Percentiles rank a stretch among this genome's conserved stretches.
phyloP scores from a whole-genome alignment of 2,797 vertebrate genomes.

The Manis javanica region DNA sequence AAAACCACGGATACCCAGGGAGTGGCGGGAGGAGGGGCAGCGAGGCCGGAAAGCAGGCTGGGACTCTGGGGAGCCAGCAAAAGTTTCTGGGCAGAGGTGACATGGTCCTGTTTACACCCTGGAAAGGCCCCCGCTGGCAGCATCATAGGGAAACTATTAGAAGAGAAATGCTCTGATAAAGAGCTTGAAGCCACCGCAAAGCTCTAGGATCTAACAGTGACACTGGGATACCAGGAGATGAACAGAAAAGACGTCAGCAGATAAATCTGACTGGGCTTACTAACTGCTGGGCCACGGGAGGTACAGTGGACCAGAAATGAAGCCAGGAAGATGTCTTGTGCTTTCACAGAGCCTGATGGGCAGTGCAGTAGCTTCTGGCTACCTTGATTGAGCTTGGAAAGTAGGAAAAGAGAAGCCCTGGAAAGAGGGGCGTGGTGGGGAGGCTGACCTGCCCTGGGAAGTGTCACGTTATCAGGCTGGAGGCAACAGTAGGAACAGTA shows the following conservation, averaged over 20 bases:
- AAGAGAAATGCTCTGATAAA: not conserved
- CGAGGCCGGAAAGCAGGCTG: not conserved
- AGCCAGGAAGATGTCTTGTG: not conserved
- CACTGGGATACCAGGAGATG: not conserved
- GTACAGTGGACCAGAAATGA: not conserved
- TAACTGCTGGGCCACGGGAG: not conserved
- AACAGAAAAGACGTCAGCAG: not conserved
- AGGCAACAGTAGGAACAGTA: not conserved
- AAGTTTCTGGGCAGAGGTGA: not conserved
- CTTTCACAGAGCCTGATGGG: not conserved
- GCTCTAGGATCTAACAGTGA: not conserved
- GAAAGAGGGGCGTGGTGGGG: not conserved
- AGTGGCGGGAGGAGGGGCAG: not conserved
- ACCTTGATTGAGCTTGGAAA: not conserved
- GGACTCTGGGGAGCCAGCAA: not conserved
- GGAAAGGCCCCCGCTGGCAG: not conserved
- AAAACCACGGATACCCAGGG: too few relatives aligned
- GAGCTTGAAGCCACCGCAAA: not conserved
- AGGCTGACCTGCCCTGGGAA: not conserved
- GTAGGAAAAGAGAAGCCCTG: not conserved
- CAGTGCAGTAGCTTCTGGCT: not conserved
- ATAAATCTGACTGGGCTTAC: not conserved
- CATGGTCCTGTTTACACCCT: not conserved
- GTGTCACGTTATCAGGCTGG: not conserved
- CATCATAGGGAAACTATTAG: not conserved